These are phyloP conservation scores for Calyptommatus sinebrachiatus DNA, from an alignment of 2,113 vertebrate genomes.

Conservation along the genomic window DNA sequence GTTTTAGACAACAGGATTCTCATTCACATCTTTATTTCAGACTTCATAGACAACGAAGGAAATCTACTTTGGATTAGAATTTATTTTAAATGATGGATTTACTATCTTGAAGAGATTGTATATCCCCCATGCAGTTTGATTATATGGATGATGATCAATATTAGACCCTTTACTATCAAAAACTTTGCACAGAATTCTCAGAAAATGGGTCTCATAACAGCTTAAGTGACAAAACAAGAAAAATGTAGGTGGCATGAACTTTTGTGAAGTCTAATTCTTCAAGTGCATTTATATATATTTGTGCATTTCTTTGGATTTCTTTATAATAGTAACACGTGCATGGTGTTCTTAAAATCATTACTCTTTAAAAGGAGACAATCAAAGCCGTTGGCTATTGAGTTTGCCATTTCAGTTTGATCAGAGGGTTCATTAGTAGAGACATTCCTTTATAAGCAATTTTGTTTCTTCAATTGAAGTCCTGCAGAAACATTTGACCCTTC, in stretches of 20 bases:
- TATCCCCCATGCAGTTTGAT: conserved; percentile 53
- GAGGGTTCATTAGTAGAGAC: not conserved
- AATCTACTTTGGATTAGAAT: conserved; percentile 54
- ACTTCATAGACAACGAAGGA: conserved; percentile 17
- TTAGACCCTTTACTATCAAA: conserved; percentile 31
- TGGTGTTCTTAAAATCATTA: conserved; percentile 22
- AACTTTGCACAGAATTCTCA: conserved; percentile 5
- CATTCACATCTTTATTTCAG: not conserved
- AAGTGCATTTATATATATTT: no score
- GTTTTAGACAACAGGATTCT: conserved; percentile 28
- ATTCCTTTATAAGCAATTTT: conserved; percentile 53
- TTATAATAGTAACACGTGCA: conserved; percentile 13
- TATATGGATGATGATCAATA: conserved; percentile 44
- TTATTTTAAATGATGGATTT: conserved; percentile 57
- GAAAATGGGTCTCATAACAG: no score
- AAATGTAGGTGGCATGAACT: no score
- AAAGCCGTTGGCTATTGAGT: not conserved
- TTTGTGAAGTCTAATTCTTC: no score
- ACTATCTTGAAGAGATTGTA: conserved; percentile 54
- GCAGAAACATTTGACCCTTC: conserved; percentile 64
- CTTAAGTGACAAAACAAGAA: no score
- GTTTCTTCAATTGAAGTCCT: conserved; percentile 55
- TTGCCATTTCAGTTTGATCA: not conserved
- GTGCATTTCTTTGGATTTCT: conserved; percentile 33
- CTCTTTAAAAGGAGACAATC: not conserved